phyloP scores from a whole-genome alignment of 2,113 vertebrate genomes.

The Empidonax traillii region DNA sequence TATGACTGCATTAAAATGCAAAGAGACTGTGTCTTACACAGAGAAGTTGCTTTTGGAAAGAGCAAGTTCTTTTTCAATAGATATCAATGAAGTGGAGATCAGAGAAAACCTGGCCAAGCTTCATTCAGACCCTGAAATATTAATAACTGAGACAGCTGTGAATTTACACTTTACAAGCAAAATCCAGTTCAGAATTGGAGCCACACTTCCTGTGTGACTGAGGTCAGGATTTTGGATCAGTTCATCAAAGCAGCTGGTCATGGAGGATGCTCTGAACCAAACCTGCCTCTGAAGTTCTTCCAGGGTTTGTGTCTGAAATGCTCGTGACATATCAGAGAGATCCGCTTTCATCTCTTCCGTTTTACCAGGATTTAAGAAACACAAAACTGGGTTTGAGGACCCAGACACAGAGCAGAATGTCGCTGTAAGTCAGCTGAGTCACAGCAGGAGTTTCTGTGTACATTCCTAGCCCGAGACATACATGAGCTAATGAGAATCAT shows the following conservation, averaged over 20 bases:
- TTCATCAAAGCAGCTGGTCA: neutral
- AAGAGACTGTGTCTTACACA: neutral
- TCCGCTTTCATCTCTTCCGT: neutral
- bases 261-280: neutral
- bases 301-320: neutral
- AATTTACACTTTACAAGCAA: conserved; percentile 24
- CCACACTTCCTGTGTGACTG: neutral
- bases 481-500: conserved; percentile 21
- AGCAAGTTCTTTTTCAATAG: neutral
- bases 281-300: neutral
- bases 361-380: neutral
- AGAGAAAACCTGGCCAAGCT: neutral
- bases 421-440: conserved; percentile 23
- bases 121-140: neutral
- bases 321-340: neutral
- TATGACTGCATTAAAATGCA: neutral
- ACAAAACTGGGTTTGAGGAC: neutral
- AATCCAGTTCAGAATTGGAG: neutral
- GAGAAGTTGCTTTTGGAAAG: neutral
- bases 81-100: neutral
- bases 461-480: conserved; percentile 13
- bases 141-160: neutral
- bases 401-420: neutral
- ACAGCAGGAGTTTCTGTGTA: neutral
- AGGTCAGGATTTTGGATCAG: neutral